Percentiles rank a stretch among this genome's conserved stretches.
Conservation (phyloP, 2,113 vertebrate species). For the Pelmatolapia mariae region DNA sequence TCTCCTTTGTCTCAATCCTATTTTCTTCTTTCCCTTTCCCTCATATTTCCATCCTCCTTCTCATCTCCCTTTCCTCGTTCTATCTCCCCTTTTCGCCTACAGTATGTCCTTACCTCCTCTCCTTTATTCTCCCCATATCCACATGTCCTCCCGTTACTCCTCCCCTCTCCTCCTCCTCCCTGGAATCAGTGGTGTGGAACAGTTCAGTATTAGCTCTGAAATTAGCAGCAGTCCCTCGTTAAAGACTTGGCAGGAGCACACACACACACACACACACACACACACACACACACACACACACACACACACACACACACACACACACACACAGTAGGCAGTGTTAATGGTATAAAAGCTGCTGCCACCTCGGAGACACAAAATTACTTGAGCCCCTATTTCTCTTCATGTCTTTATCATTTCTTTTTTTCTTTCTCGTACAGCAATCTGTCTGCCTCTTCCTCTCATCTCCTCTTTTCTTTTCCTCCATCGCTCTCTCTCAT, state of each 20-base stretch:
- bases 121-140: constrained; percentile 25
- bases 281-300: neutral
- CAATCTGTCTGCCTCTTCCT: neutral
- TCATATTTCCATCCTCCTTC: neutral
- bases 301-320: constrained; percentile 4
- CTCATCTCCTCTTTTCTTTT: neutral
- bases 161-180: constrained; percentile 51
- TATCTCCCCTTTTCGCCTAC: neutral
- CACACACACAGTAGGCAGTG: constrained; percentile 26
- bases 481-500: neutral
- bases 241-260: constrained; percentile 81
- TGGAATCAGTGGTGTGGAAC: constrained; percentile 86
- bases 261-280: neutral
- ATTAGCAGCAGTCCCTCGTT: constrained; percentile 92
- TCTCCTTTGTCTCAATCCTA: neutral
- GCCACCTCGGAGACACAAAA: constrained; percentile 72
- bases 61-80: neutral
- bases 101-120: constrained; percentile 52
- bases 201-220: constrained; percentile 93
- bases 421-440: neutral
- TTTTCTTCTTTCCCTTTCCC: neutral
- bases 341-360: constrained; percentile 80
- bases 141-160: constrained; percentile 36
- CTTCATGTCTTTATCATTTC: constrained; percentile 28
- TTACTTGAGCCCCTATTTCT: constrained; percentile 66